A percentile compares a stretch with the other conserved stretches of the same genome.
Conservation (phyloP, 2,888 invertebrate species). For the Eupithecia insigniata region DNA sequence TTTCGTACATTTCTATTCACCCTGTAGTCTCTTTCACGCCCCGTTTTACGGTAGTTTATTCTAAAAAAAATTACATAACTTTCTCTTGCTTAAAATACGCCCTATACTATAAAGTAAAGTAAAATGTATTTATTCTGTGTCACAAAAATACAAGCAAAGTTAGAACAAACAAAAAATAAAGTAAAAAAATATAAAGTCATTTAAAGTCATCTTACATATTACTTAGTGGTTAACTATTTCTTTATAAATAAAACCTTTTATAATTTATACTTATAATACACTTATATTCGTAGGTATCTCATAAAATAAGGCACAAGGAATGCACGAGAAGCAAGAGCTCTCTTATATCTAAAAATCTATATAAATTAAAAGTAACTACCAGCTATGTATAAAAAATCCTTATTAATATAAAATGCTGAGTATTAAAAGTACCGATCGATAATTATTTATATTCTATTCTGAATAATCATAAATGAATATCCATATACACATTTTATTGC, state of each 20-base stretch:
- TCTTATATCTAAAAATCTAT: conserved; percentile 23
- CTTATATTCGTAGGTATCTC: neutral
- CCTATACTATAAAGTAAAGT: too few relatives aligned
- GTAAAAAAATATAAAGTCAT: neutral
- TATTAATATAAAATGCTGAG: conserved; percentile 34
- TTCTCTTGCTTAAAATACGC: neutral
- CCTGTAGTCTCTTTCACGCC: too few relatives aligned
- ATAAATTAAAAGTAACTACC: conserved; percentile 20
- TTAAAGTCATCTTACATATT: neutral
- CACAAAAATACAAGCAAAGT: too few relatives aligned
- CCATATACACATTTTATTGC: conserved; percentile 48
- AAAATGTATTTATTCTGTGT: too few relatives aligned
- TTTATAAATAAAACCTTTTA: neutral
- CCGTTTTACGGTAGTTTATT: too few relatives aligned
- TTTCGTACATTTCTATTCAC: too few relatives aligned
- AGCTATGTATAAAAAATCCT: conserved; percentile 30
- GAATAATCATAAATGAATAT: conserved; percentile 25
- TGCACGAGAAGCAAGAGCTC: conserved; percentile 65
- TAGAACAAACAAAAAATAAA: too few relatives aligned
- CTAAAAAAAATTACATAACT: neutral
- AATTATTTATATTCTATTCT: conserved; percentile 22
- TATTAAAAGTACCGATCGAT: conserved; percentile 32
- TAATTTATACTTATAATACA: neutral
- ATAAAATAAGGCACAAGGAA: conserved; percentile 78
- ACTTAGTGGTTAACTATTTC: neutral